phyloP scores from a whole-genome alignment of 2,113 vertebrate genomes.

The Myiagra hebetior region DNA sequence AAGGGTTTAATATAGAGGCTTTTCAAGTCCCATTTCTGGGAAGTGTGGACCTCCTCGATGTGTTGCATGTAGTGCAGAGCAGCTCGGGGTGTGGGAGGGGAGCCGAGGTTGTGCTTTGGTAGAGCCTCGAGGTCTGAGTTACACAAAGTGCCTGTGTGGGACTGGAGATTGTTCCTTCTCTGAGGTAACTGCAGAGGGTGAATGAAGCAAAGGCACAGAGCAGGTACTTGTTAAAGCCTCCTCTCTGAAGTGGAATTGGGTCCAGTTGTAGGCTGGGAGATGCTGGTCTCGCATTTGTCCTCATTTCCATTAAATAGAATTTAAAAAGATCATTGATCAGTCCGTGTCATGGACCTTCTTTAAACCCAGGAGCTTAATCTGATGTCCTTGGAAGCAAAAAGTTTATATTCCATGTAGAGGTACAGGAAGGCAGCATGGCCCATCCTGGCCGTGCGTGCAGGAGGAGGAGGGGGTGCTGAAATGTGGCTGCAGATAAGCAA shows the following conservation, averaged over 20 bases:
- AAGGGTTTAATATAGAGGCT: not conserved
- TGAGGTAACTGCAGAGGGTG: not conserved
- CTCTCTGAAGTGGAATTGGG: not conserved
- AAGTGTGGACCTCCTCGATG: not conserved
- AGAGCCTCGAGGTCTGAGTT: not conserved
- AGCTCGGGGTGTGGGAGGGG: rapidly evolving
- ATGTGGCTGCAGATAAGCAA: not conserved
- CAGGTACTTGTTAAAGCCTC: not conserved
- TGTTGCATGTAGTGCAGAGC: not conserved
- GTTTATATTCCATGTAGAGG: not conserved
- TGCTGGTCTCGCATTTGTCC: not conserved
- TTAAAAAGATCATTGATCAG: not conserved
- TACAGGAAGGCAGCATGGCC: not conserved
- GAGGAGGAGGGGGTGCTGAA: not conserved
- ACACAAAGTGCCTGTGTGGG: not conserved
- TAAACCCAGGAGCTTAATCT: not conserved
- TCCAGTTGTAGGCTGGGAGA: not conserved
- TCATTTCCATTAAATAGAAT: not conserved
- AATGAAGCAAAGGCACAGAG: not conserved
- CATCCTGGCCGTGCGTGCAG: not conserved
- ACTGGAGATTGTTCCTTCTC: not conserved
- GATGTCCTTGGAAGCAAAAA: not conserved
- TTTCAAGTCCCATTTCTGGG: not conserved
- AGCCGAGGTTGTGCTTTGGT: not conserved
- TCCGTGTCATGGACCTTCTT: not conserved